Base-by-base conservation (phyloP, 1,140 invertebrate genomes). In the Chionoecetes opilio region DNA sequence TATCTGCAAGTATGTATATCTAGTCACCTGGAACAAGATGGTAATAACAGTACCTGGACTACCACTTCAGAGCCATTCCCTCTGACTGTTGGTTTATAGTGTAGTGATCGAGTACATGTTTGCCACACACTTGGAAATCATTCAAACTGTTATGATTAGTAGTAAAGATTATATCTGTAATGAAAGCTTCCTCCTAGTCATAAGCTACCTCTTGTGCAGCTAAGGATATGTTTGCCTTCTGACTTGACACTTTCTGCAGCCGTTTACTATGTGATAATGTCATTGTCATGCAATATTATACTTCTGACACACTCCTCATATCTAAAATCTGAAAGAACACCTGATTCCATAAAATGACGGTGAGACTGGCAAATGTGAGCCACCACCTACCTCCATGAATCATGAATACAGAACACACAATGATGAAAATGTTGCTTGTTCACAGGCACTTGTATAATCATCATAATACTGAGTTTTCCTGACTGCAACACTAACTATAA, bases 1-100 rank as follows among this genome's bases (percentile, higher is more conserved):
- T 94, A 94, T 89, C 86, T 89, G 93, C 93, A 89, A 86, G 93
- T 90, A 82, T 82, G 93, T 90, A 82, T 82, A 29, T 31, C 87
- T 35, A 94, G 63, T n/a, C 63, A 75, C 63, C 63, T 75, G 63
- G 63, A 75, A 75, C 46, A 75, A 75, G 21, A 75, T 75, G 63
- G 63, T 75, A 75, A 75, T 75, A 21, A 75, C 6, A 5, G 63
- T 75, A 75, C 63, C 63, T 75, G n/a, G 21, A 75, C 63, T 75
- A 75, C 8, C n/a, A 75, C 8, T 1, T 75, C n/a, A 75, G 9
- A 11, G 46, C 21, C 63, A 75, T n/a, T 75, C n/a, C 26, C n/a
- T 75, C 63, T 75, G 0, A 75, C 2, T 75, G n/a, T n/a, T n/a
- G n/a, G 63, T 75, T 75, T n/a, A 75, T 75, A 26, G n/a, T n/a